These are phyloP conservation scores for Melanophora roralis DNA, from an alignment of 2,888 invertebrate species.

Conservation along the genomic window DNA sequence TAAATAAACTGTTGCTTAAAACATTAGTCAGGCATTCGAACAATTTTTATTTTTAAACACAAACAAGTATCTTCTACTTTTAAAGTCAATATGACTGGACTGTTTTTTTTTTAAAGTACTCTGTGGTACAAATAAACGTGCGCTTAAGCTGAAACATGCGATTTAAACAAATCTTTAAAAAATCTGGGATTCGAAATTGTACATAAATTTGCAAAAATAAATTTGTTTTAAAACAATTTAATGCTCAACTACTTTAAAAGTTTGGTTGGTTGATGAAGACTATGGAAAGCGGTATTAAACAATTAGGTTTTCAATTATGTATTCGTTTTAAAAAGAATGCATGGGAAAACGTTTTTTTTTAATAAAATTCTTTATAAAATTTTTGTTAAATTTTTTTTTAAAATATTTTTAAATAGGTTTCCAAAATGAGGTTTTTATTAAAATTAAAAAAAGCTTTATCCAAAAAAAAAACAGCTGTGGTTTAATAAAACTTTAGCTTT, in stretches of 20 bases:
- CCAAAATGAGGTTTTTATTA: no score
- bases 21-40: background rate
- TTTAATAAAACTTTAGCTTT: no score
- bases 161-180: background rate
- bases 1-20: conserved; percentile 3
- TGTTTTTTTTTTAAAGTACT: background rate
- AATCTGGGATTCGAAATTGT: background rate
- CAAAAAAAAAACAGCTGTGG: no score
- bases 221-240: background rate
- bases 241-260: background rate
- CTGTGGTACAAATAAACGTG: background rate
- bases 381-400: no score
- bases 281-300: no score
- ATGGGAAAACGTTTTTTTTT: no score
- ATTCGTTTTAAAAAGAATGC: no score
- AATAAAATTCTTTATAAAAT: no score
- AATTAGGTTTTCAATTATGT: no score
- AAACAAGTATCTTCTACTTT: background rate
- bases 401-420: no score
- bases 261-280: background rate
- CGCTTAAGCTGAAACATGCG: background rate
- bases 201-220: background rate
- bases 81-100: background rate
- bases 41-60: background rate
- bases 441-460: no score